Conservation (phyloP, 2,888 invertebrate genomes). For the Nemotelus pantherinus region DNA sequence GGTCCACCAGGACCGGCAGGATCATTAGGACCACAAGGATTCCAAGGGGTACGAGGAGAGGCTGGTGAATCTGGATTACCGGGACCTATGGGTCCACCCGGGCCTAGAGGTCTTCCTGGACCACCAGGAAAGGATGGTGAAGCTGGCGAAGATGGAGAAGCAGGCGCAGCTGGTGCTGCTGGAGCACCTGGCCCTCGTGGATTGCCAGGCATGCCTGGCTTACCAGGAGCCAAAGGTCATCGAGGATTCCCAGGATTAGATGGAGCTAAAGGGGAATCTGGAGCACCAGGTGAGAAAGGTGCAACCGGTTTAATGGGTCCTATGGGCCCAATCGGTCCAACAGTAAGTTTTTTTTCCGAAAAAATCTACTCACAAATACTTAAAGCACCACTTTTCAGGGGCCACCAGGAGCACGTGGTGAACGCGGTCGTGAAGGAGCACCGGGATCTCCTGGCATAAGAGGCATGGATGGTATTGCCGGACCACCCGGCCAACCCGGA, state of each 20-base stretch:
- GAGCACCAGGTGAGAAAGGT: conserved; percentile 80
- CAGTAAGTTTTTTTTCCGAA: conserved; percentile 53
- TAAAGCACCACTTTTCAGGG: conserved; percentile 67
- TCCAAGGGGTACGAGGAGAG: conserved; percentile 84
- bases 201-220: conserved; percentile 76
- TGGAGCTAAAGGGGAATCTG: conserved; percentile 84
- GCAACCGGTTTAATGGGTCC: conserved; percentile 76
- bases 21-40: conserved; percentile 78
- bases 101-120: conserved; percentile 77
- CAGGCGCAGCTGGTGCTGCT: conserved; percentile 70
- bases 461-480: conserved; percentile 81
- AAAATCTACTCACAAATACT: not conserved
- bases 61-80: conserved; percentile 80
- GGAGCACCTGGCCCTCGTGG: conserved; percentile 79
- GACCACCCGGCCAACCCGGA: conserved; percentile 75
- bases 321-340: conserved; percentile 73
- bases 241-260: conserved; percentile 82
- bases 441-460: conserved; percentile 80
- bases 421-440: conserved; percentile 85
- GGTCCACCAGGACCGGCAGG: conserved; percentile 77
- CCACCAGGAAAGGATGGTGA: conserved; percentile 80
- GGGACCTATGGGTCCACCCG: conserved; percentile 77
- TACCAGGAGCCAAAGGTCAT: conserved; percentile 86
- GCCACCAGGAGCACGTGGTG: conserved; percentile 81
- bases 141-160: conserved; percentile 83